Evolutionary conservation across 2,888 invertebrate genomes (phyloP), one percentile per base, ranked within the genome.

Genomic region (Hoplodrina ambigua): DNA sequence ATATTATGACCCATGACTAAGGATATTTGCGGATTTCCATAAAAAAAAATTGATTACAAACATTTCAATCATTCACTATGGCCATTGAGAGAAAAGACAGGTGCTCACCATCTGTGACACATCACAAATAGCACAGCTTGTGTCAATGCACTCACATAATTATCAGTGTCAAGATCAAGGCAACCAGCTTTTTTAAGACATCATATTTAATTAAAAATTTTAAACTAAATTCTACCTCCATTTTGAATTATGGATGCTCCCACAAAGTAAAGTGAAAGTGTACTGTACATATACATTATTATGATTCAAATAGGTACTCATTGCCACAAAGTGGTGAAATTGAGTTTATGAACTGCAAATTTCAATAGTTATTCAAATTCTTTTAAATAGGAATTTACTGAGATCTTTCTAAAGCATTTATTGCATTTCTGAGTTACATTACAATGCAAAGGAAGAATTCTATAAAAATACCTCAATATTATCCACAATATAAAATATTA

Each of bases 121-220:
- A 61, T 72, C 82, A 83, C 37, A 68, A 61, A 63, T 46, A 82
- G 57, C 64, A 70, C 62, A 41, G 59, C 64, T 72, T 67, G 69
- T 83, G 85, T 86, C 83, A 88, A 85, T 75, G 78, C 72, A 74
- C 83, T 78, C 57, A 44, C 46, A 76, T 62, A n/a, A 65, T 30
- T 52, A 67, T 81, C 78, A 86, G 84, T 86, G 86, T 85, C 87
- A 90, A 89, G 89, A 87, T 87, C 88, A 88, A 87, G 87, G 86
- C 63, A 78, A 79, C 5, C 33, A 5, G 17, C 20, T 65, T 64
- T 64, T 58, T 37, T 25, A 55, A 66, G 25, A 41, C 4, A 20
- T 53, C 15, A 15, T 56, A 59, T 13, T 46, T 56, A 30, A 37
- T 57, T 70, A 13, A 44, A 25, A 60, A 44, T 25, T 44, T 52